These are phyloP conservation scores for Pachydiplax longipennis DNA, from an alignment of 2,888 invertebrate species.

Conservation along the genomic window DNA sequence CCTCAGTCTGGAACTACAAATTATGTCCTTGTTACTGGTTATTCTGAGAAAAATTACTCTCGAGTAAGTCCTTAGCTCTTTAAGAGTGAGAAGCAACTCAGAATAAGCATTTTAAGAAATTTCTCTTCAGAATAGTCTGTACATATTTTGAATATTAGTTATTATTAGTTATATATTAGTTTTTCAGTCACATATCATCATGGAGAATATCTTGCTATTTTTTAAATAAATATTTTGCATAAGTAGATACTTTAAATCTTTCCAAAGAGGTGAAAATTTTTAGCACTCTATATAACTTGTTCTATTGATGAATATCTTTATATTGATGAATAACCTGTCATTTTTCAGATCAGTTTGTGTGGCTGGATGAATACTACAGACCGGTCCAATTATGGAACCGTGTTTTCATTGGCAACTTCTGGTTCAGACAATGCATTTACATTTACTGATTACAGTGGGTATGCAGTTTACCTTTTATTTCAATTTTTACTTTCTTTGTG, in stretches of 20 bases:
- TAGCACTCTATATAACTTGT: no score
- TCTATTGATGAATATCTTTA: not conserved
- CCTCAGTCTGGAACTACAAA: slow-evolving; percentile 66
- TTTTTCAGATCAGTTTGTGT: slow-evolving; percentile 65
- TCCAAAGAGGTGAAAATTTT: no score
- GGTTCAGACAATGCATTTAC: slow-evolving; percentile 70
- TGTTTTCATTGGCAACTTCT: slow-evolving; percentile 71
- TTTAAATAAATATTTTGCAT: no score
- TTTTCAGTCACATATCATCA: no score
- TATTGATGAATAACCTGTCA: not conserved
- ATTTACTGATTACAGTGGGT: slow-evolving; percentile 75
- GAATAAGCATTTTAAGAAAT: no score
- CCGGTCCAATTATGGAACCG: slow-evolving; percentile 71
- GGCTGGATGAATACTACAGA: slow-evolving; percentile 72
- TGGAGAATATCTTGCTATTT: no score
- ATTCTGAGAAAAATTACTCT: slow-evolving; percentile 59
- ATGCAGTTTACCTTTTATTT: slow-evolving; percentile 51
- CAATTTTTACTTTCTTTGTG: no score
- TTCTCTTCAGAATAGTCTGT: no score
- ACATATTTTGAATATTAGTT: no score
- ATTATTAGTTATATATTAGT: no score
- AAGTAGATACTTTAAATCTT: no score
- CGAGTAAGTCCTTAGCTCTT: slow-evolving; percentile 57
- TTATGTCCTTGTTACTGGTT: slow-evolving; percentile 65
- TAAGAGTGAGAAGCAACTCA: no score